Conservation (phyloP, 2,888 invertebrate species). For the Eupithecia subumbrata region DNA sequence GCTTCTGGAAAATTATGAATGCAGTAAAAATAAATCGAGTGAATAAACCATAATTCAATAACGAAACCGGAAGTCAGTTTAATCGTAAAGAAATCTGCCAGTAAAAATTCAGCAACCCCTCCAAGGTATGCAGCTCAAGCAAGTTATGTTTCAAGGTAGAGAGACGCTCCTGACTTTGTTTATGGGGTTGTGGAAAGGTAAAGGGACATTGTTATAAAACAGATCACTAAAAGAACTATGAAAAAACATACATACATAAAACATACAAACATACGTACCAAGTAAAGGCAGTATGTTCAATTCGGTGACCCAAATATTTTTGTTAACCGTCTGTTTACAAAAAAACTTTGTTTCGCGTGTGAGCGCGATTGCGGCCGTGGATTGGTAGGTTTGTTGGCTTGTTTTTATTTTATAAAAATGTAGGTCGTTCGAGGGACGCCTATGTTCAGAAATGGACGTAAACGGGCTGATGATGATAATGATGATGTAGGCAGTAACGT, state of each 20-base stretch:
- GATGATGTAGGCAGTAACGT: too few species aligned
- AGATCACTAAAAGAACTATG: too few species aligned
- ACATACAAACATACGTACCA: too few species aligned
- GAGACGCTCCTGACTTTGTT: background rate
- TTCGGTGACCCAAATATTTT: background rate
- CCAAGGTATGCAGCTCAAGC: constrained; percentile 65
- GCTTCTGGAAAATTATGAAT: constrained; percentile 25
- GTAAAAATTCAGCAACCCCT: constrained; percentile 68
- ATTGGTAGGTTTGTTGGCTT: background rate
- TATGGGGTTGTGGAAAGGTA: background rate
- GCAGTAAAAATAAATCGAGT: constrained; percentile 67
- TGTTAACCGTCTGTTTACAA: background rate
- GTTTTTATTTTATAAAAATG: too few species aligned
- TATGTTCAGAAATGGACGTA: too few species aligned
- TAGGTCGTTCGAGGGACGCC: too few species aligned
- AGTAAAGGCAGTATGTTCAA: background rate
- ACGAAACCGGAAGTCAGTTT: constrained; percentile 62
- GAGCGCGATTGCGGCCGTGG: background rate
- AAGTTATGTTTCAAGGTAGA: constrained; percentile 39
- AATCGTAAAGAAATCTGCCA: constrained; percentile 62
- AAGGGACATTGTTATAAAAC: background rate
- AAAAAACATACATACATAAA: too few species aligned
- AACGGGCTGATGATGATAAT: too few species aligned
- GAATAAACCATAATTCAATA: constrained; percentile 70
- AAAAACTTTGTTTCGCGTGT: background rate